phyloP scores from a whole-genome alignment of 1,140 invertebrate genomes.

The Aplysia californica region DNA sequence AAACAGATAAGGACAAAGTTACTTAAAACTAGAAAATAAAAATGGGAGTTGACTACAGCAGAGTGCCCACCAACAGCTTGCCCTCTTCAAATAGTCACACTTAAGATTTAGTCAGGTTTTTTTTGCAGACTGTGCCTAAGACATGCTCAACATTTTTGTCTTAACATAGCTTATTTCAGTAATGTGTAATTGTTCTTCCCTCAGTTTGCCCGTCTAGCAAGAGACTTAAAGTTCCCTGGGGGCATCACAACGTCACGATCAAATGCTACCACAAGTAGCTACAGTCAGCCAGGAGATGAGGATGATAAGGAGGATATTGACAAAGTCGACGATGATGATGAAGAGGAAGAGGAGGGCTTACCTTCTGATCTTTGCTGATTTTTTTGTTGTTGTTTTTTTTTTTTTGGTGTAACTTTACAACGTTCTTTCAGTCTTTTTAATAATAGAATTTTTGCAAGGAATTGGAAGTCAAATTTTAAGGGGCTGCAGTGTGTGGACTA shows the following conservation, averaged over 20 bases:
- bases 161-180: not conserved
- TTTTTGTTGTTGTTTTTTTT: not conserved
- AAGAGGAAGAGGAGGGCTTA: conserved; percentile 33
- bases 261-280: conserved; percentile 12
- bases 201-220: conserved; percentile 81
- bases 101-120: not conserved
- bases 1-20: not conserved
- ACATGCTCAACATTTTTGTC: not conserved
- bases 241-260: conserved; percentile 27
- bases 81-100: no score
- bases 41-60: no score
- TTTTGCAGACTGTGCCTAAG: not conserved
- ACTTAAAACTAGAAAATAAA: no score
- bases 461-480: no score
- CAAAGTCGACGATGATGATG: not conserved
- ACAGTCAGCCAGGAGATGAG: conserved; percentile 1
- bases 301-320: conserved; percentile 11
- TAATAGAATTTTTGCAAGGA: no score
- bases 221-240: conserved; percentile 72
- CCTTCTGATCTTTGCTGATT: conserved; percentile 31
- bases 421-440: no score
- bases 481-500: no score
- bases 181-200: not conserved
- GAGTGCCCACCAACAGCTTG: no score
- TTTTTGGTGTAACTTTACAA: no score